Conservation (phyloP, 2,888 invertebrate genomes). For the Anorthoa munda region DNA sequence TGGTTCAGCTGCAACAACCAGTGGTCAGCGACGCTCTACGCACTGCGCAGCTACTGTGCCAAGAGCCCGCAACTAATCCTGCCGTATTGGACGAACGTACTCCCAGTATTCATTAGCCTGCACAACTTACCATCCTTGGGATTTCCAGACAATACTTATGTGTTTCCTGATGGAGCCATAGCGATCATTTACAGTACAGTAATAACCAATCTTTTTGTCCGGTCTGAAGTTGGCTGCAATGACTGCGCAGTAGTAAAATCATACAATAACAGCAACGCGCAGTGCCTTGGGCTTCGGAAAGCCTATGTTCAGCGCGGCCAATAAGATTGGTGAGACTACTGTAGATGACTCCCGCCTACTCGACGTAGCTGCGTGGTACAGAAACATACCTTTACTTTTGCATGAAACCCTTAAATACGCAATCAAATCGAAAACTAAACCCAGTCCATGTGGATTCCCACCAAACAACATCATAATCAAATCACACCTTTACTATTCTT, state of each 20-base stretch:
- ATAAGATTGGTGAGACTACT: too few species aligned
- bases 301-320: too few species aligned
- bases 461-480: background rate
- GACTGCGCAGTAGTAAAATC: too few species aligned
- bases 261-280: too few species aligned
- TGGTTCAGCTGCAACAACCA: constrained; percentile 72
- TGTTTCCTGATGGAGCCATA: background rate
- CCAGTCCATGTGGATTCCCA: background rate
- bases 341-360: background rate
- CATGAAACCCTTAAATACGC: background rate
- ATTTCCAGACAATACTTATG: background rate
- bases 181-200: background rate
- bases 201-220: too few species aligned
- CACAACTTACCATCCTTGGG: background rate
- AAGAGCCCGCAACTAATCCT: background rate
- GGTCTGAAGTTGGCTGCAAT: too few species aligned
- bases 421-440: background rate
- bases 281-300: too few species aligned
- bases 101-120: background rate
- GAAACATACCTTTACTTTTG: constrained; percentile 8
- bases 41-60: background rate
- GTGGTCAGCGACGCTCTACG: constrained; percentile 17
- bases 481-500: constrained; percentile 81
- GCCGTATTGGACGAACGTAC: background rate
- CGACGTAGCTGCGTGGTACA: background rate